Evolutionary conservation across 2,113 vertebrate species (phyloP).

Genomic region (Etia nguti): DNA sequence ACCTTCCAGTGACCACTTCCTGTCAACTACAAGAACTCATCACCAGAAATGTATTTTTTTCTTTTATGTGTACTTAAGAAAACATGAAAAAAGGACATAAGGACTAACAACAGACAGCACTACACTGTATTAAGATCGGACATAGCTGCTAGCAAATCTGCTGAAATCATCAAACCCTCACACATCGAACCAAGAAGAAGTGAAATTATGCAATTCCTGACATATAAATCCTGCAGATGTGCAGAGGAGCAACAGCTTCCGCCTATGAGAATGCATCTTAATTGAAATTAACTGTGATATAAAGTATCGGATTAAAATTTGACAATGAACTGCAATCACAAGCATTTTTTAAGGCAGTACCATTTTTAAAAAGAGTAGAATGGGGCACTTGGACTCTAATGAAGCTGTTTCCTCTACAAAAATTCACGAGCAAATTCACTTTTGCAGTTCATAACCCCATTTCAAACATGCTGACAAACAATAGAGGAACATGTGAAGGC

Average conservation of each 20-base stretch:
- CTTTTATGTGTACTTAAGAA: neutral
- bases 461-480: neutral
- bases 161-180: neutral
- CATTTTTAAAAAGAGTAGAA: neutral
- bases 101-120: neutral
- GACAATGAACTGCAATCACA: accelerated
- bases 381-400: neutral
- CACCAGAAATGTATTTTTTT: neutral
- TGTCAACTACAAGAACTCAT: neutral
- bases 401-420: neutral
- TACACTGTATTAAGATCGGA: neutral
- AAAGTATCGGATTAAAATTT: neutral
- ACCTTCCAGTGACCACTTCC: neutral
- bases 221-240: neutral
- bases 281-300: neutral
- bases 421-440: accelerated
- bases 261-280: accelerated
- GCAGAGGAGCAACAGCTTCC: neutral
- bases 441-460: neutral
- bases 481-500: neutral
- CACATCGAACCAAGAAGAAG: neutral
- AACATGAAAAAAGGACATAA: neutral
- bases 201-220: neutral
- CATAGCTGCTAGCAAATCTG: neutral
- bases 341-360: neutral